A percentile compares a stretch with the other conserved stretches of the same genome.
Evolutionary conservation across 2,888 invertebrate genomes (phyloP).

Genomic region (Drosophila nr. medialis): DNA sequence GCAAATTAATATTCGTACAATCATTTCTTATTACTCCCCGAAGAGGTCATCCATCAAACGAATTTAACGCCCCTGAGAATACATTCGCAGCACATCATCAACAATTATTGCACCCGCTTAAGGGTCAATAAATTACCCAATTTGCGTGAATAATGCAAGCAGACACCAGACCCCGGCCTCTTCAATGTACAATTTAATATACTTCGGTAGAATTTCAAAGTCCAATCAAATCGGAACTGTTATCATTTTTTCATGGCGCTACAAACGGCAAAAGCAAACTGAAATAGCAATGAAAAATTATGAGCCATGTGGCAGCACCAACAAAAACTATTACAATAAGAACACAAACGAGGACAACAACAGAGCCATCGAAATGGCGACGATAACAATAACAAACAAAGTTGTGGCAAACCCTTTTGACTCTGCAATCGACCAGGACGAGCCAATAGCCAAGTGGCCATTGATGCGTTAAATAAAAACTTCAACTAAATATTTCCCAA

Average conservation of each 20-base stretch:
- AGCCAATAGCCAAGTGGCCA: slow-evolving; percentile 66
- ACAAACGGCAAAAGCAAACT: slow-evolving; percentile 39
- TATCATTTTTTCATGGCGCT: slow-evolving; percentile 62
- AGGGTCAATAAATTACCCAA: slow-evolving; percentile 1
- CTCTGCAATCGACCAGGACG: slow-evolving; percentile 50
- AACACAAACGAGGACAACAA: slow-evolving; percentile 14
- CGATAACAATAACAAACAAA: slow-evolving; percentile 41
- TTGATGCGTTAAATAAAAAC: slow-evolving; percentile 75
- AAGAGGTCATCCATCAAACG: background rate
- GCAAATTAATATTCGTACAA: background rate
- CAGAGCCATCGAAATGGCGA: slow-evolving; percentile 15
- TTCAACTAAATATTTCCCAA: slow-evolving; percentile 69
- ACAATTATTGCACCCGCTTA: background rate
- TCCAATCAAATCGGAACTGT: slow-evolving; percentile 67
- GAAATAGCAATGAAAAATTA: slow-evolving; percentile 71
- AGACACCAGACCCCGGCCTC: background rate
- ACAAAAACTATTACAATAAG: slow-evolving; percentile 16
- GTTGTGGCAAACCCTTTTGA: slow-evolving; percentile 42
- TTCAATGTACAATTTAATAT: slow-evolving; percentile 51
- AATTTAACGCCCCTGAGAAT: background rate
- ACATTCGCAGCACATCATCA: background rate
- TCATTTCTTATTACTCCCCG: background rate
- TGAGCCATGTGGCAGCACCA: slow-evolving; percentile 69
- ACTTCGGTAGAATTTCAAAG: slow-evolving; percentile 66
- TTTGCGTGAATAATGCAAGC: slow-evolving; percentile 13